Conservation (phyloP, 35 echinoderm and acorn worm genomes). For the Diadema setosum region DNA sequence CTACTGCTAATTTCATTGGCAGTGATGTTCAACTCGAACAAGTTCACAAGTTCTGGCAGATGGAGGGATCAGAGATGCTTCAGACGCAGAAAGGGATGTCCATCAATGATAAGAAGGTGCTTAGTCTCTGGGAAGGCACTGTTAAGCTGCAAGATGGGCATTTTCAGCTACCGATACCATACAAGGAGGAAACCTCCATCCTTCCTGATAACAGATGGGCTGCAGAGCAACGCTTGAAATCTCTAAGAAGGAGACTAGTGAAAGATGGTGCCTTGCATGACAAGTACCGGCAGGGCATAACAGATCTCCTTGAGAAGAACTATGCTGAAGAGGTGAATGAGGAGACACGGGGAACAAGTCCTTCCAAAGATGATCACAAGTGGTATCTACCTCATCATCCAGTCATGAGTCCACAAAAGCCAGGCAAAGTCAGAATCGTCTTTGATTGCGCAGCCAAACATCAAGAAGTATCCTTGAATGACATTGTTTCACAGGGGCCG, state of each 20-base stretch:
- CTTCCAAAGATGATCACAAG: not conserved
- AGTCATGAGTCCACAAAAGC: not conserved
- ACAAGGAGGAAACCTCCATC: not conserved
- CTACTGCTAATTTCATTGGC: not conserved
- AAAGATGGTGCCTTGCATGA: not conserved
- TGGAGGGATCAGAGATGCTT: not conserved
- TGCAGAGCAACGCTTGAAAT: constrained; percentile 30
- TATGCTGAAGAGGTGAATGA: constrained; percentile 21
- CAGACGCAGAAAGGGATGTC: constrained; percentile 12
- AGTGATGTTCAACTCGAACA: not conserved
- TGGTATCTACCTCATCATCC: not conserved
- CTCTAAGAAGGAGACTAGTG: constrained; percentile 24
- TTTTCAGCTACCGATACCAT: constrained; percentile 55
- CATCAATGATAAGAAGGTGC: constrained; percentile 29
- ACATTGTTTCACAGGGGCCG: constrained; percentile 42
- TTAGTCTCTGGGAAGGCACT: constrained; percentile 1
- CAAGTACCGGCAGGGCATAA: constrained; percentile 12
- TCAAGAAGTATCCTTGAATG: constrained; percentile 57
- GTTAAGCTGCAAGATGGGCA: constrained; percentile 37
- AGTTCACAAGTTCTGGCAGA: not conserved
- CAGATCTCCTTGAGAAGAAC: not conserved
- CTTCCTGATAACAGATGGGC: constrained; percentile 29
- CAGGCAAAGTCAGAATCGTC: not conserved
- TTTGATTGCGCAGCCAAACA: too few relatives aligned
- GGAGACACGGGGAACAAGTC: not conserved